These are phyloP conservation scores for Pleuronectes platessa DNA, from an alignment of 2,113 vertebrate genomes.

Conservation along the genomic window DNA sequence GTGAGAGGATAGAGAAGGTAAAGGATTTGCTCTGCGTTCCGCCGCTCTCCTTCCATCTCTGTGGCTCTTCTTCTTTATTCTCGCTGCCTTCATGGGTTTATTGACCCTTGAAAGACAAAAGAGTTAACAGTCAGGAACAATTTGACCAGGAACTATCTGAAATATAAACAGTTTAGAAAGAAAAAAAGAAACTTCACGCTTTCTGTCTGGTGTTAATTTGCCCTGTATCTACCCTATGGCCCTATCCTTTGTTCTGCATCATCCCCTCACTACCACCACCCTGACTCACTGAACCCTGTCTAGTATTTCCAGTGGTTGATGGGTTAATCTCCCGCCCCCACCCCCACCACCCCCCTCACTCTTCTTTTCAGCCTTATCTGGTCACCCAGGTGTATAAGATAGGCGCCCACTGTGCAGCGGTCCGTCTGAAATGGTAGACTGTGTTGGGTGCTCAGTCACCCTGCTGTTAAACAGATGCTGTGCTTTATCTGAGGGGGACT, in stretches of 20 bases:
- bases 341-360: not conserved
- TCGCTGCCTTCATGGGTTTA: conserved; percentile 8
- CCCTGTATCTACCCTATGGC: not conserved
- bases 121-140: conserved; percentile 48
- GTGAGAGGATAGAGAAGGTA: conserved; percentile 45
- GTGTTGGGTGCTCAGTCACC: conserved; percentile 70
- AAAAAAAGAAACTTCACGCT: conserved; percentile 19
- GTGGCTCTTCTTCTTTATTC: conserved; percentile 11
- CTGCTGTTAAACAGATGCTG: conserved; percentile 75
- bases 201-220: conserved; percentile 25
- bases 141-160: not conserved
- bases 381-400: conserved; percentile 74
- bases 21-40: conserved; percentile 31
- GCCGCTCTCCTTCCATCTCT: conserved; percentile 16
- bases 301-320: conserved; percentile 53
- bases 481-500: conserved; percentile 69
- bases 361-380: conserved; percentile 71
- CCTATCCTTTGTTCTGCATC: conserved; percentile 15
- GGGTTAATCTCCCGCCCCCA: conserved; percentile 44
- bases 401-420: conserved; percentile 56
- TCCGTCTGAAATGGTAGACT: conserved; percentile 70
- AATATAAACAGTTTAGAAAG: not conserved
- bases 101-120: conserved; percentile 65
- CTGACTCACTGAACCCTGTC: conserved; percentile 50
- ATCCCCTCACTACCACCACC: conserved; percentile 19